Conservation (phyloP, 1,140 invertebrate genomes). For the Zaprionus taronus region DNA sequence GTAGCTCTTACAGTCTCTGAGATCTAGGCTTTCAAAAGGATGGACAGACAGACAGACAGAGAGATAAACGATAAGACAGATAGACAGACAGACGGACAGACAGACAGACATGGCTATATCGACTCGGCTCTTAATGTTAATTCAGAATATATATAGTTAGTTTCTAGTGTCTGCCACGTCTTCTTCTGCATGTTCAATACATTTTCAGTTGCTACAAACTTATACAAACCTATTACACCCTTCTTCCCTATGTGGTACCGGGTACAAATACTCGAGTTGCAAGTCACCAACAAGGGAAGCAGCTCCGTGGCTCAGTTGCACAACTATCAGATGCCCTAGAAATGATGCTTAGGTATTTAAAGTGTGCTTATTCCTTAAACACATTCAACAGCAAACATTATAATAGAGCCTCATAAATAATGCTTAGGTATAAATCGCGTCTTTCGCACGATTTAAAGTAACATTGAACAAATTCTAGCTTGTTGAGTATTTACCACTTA, state of each 20-base stretch:
- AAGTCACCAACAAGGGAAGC: conserved; percentile 19
- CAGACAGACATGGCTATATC: too few relatives aligned
- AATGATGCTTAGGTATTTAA: not conserved
- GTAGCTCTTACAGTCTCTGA: too few relatives aligned
- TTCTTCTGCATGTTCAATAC: too few relatives aligned
- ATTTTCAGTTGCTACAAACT: too few relatives aligned
- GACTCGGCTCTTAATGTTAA: accelerated
- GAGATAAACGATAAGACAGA: too few relatives aligned
- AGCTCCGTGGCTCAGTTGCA: not conserved
- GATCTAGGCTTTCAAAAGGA: too few relatives aligned
- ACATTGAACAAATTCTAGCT: not conserved
- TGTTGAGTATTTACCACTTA: conserved; percentile 30
- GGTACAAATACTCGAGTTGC: conserved; percentile 19
- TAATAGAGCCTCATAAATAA: not conserved
- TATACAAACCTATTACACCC: too few relatives aligned
- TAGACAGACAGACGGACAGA: too few relatives aligned
- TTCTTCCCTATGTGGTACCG: too few relatives aligned
- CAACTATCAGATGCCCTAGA: conserved; percentile 19
- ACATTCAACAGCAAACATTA: not conserved
- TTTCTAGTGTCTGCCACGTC: too few relatives aligned
- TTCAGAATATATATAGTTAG: too few relatives aligned
- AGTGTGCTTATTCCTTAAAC: not conserved
- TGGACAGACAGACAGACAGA: too few relatives aligned
- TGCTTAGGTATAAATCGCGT: not conserved
- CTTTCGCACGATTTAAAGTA: not conserved